phyloP scores from a whole-genome alignment of 2,888 invertebrate species.

The Drosophila meridiana region DNA sequence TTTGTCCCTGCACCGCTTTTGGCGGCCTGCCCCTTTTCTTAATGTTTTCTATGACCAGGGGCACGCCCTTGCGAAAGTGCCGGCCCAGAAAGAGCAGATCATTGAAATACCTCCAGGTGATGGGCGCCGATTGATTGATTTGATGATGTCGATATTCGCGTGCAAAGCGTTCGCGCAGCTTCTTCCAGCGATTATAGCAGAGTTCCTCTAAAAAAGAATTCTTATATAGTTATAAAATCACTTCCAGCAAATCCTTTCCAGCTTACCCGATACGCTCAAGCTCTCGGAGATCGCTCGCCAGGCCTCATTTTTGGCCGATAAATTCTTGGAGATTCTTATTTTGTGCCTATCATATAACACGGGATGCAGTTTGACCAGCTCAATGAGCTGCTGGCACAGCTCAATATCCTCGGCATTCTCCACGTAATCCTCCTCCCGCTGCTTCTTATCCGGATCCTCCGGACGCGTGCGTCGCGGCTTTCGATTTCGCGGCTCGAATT shows the following conservation, averaged over 20 bases:
- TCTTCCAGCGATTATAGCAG: conserved; percentile 82
- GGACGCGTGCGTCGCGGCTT: conserved; percentile 40
- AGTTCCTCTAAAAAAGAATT: conserved; percentile 63
- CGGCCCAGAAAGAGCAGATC: conserved; percentile 75
- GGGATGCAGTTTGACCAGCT: conserved; percentile 76
- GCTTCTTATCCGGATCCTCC: conserved; percentile 35
- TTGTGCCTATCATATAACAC: conserved; percentile 79
- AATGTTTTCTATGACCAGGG: conserved; percentile 64
- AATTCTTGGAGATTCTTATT: conserved; percentile 81
- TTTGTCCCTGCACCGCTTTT: conserved; percentile 23
- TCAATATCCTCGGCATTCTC: conserved; percentile 61
- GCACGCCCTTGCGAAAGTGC: conserved; percentile 79
- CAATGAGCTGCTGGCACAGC: conserved; percentile 74
- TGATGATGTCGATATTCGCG: conserved; percentile 78
- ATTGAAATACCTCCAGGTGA: conserved; percentile 77
- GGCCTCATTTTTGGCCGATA: conserved; percentile 79
- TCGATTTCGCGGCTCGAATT: conserved; percentile 66
- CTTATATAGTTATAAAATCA: too few relatives aligned
- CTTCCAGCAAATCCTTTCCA: fast-evolving
- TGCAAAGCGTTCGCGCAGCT: conserved; percentile 79
- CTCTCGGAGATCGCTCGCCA: conserved; percentile 76
- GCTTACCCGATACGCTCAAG: conserved; percentile 73
- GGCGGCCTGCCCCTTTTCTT: conserved; percentile 70
- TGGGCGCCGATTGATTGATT: conserved; percentile 63
- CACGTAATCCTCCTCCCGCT: conserved; percentile 38